Conservation (phyloP, 2,113 vertebrate species). For the Mus musculus region GRCm39 chr11:12777001-12777500, state of each 20-base stretch:
- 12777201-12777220: neutral
- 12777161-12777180: neutral
- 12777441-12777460: too few species aligned
- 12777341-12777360: too few species aligned
- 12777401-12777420: too few species aligned
- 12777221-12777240: neutral
- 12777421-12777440: too few species aligned
- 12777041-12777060: neutral
- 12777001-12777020: neutral
- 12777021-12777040: neutral
- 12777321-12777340: too few species aligned
- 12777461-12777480: too few species aligned
- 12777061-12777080: neutral
- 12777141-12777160: neutral
- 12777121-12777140: neutral
- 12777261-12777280: neutral
- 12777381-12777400: too few species aligned
- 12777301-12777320: too few species aligned
- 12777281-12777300: too few species aligned
- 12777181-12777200: neutral
- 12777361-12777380: too few species aligned
- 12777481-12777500: too few species aligned
- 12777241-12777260: neutral
- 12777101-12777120: neutral
- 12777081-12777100: fast-evolving